Conservation (phyloP, 2,797 vertebrate species). For the Perodicticus potto region DNA sequence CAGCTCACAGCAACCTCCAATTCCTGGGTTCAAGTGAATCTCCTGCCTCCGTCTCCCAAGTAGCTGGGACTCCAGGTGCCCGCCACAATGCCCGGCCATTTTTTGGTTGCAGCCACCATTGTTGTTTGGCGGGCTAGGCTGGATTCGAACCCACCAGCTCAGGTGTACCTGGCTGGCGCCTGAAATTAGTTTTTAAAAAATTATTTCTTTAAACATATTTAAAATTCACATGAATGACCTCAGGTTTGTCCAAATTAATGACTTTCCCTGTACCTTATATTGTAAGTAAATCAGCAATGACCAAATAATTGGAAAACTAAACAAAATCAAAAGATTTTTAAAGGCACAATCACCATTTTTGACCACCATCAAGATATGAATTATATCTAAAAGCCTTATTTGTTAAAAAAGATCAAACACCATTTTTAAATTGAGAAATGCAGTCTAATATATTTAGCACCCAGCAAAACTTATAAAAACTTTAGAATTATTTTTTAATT, state of each 20-base stretch:
- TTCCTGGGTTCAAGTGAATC: too few relatives aligned
- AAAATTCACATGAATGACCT: slow-evolving; percentile 45
- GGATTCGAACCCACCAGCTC: too few relatives aligned
- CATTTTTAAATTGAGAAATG: slow-evolving; percentile 55
- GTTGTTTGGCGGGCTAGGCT: too few relatives aligned
- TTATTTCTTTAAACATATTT: slow-evolving; percentile 37
- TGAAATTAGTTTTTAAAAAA: neutral
- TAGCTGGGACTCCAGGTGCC: too few relatives aligned
- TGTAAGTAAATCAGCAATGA: slow-evolving; percentile 62
- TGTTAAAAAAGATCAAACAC: slow-evolving; percentile 28
- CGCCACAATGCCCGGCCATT: too few relatives aligned
- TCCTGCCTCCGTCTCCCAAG: too few relatives aligned
- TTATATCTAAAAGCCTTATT: slow-evolving; percentile 39
- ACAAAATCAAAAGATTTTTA: slow-evolving; percentile 58
- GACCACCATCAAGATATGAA: neutral
- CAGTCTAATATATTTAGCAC: slow-evolving; percentile 21
- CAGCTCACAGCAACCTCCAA: too few relatives aligned
- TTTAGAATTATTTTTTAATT: slow-evolving; percentile 17
- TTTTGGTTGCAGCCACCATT: too few relatives aligned
- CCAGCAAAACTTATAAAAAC: neutral
- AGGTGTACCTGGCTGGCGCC: too few relatives aligned
- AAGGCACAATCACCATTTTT: slow-evolving; percentile 41
- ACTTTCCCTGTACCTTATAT: slow-evolving; percentile 3
- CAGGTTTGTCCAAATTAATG: slow-evolving; percentile 9
- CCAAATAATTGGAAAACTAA: slow-evolving; percentile 43